Conservation (phyloP, 2,797 vertebrate genomes). For the Paratrypauchen microcephalus region DNA sequence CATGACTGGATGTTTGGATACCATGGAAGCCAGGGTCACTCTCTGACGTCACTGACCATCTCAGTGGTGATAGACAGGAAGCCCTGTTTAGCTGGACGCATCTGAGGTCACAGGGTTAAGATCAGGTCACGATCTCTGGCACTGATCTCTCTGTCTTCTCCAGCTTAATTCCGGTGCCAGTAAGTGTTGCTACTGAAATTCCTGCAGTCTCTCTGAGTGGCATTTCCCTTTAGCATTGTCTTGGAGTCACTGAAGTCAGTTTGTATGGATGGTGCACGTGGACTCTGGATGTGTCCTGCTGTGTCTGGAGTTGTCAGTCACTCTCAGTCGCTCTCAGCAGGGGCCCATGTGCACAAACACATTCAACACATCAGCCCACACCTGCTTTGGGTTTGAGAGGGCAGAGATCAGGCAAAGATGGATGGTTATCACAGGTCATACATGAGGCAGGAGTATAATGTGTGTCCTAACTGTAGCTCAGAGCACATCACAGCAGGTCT, state of each 20-base stretch:
- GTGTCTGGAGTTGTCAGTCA: slow-evolving; percentile 65
- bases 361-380: slow-evolving; percentile 39
- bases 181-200: not conserved
- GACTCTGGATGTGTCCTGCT: slow-evolving; percentile 23
- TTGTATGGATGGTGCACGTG: slow-evolving; percentile 11
- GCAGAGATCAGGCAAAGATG: slow-evolving; percentile 59
- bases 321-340: slow-evolving; percentile 55
- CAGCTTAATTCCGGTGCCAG: slow-evolving; percentile 27
- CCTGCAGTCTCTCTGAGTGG: slow-evolving; percentile 6
- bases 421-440: slow-evolving; percentile 66
- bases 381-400: slow-evolving; percentile 69
- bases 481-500: slow-evolving; percentile 23
- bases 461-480: slow-evolving; percentile 21
- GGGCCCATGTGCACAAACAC: slow-evolving; percentile 59
- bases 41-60: slow-evolving; percentile 45
- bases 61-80: slow-evolving; percentile 59
- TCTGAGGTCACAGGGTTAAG: slow-evolving; percentile 3
- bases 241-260: not conserved
- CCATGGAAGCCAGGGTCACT: slow-evolving; percentile 31
- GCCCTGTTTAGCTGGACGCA: slow-evolving; percentile 65
- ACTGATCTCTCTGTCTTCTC: slow-evolving; percentile 1
- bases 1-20: slow-evolving; percentile 11
- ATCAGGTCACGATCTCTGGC: slow-evolving; percentile 26
- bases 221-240: slow-evolving; percentile 17
- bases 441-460: slow-evolving; percentile 46